These are phyloP conservation scores for Acropternis orthonyx DNA, from an alignment of 2,797 vertebrate genomes.

Conservation along the genomic window DNA sequence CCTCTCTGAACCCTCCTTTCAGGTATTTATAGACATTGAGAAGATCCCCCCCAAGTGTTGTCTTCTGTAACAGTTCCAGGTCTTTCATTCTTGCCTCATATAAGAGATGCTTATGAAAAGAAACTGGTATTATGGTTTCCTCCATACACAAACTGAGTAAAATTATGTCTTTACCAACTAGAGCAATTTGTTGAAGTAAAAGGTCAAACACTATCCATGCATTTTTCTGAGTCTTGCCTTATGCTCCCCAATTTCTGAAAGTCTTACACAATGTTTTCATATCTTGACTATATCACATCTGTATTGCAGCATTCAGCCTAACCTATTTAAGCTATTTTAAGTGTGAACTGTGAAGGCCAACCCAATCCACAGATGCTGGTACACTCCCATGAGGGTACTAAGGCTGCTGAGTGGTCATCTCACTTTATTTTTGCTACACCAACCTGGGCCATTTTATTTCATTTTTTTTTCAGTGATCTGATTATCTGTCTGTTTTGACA, in stretches of 20 bases:
- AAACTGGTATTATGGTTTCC: background rate
- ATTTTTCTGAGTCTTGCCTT: background rate
- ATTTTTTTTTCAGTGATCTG: background rate
- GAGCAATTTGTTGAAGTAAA: background rate
- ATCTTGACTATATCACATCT: background rate
- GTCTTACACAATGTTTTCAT: background rate
- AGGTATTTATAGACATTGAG: background rate
- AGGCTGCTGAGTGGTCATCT: background rate
- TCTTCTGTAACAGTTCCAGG: background rate
- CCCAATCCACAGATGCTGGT: background rate
- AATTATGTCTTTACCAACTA: background rate
- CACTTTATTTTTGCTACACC: background rate
- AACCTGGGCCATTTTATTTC: background rate
- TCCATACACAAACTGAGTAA: background rate
- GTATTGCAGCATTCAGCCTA: background rate
- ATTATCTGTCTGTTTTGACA: background rate
- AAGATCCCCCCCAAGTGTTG: background rate
- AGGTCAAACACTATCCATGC: background rate
- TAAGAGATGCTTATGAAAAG: background rate
- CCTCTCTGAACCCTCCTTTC: background rate
- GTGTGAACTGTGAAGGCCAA: background rate
- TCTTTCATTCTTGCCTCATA: background rate
- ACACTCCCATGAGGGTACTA: background rate
- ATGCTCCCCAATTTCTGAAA: rapidly evolving
- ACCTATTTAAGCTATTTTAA: background rate